Conservation (phyloP, 2,113 vertebrate genomes). For the Perca schrenkii region DNA sequence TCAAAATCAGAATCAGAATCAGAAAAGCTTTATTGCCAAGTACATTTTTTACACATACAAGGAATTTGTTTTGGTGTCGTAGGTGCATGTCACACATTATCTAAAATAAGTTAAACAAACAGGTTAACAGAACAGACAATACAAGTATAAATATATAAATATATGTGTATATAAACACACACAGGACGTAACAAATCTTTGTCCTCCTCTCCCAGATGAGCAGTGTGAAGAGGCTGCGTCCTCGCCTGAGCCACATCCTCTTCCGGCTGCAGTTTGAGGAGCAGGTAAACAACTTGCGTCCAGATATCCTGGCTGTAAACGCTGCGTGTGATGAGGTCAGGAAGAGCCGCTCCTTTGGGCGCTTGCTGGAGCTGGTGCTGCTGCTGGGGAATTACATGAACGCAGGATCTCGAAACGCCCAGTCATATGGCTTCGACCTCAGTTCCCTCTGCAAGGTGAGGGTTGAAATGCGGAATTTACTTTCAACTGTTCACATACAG, state of each 20-base stretch:
- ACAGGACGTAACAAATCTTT: slow-evolving; percentile 56
- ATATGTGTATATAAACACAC: too few species aligned
- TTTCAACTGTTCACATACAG: neutral
- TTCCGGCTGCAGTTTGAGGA: slow-evolving; percentile 99
- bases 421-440: slow-evolving; percentile 95
- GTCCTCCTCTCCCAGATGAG: slow-evolving; percentile 90
- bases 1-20: neutral
- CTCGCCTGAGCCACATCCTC: slow-evolving; percentile 95
- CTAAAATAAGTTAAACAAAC: too few species aligned
- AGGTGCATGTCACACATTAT: too few species aligned
- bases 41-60: too few species aligned
- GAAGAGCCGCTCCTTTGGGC: slow-evolving; percentile 92
- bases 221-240: slow-evolving; percentile 91
- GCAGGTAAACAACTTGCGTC: slow-evolving; percentile 94
- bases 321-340: slow-evolving; percentile 94
- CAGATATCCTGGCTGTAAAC: slow-evolving; percentile 95
- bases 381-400: slow-evolving; percentile 99
- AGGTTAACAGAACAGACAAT: too few species aligned
- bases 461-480: slow-evolving; percentile 35
- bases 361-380: slow-evolving; percentile 93
- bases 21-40: too few species aligned
- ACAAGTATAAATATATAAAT: too few species aligned
- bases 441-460: slow-evolving; percentile 98
- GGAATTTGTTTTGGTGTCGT: too few species aligned
- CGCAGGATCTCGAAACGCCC: slow-evolving; percentile 95